Evolutionary conservation across 2,888 invertebrate species (phyloP), one percentile per base, ranked within the genome.

Genomic region (Drosophila lacicola): DNA sequence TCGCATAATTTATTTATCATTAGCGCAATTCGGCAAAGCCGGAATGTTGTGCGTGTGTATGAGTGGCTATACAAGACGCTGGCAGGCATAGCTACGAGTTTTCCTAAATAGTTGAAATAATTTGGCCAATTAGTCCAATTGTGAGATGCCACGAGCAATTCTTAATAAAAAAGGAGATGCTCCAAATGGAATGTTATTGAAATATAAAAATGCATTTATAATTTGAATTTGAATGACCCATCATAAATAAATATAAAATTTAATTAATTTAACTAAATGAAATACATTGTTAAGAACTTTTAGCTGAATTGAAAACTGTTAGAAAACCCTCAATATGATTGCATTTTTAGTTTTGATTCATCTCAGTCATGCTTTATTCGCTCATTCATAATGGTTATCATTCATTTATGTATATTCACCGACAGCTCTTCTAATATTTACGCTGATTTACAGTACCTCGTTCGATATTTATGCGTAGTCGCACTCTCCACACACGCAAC

Each of bases 1-100:
- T 66, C 75, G 82, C 80, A 84, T 84, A 86, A 84, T 88, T 88
- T 84, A 88, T 84, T 84, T 84, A 88, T 84, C 83, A 88, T 84
- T 84, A 88, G 88, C 83, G 80, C 69, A 85, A 84, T 84, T 88
- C 80, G 88, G 80, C 71, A 66, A 67, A 57, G 70, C 51, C 45
- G 80, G 65, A 82, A 82, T 81, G 65, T 39, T 70, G 34, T 53
- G 36, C 33, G 50, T 49, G 42, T 34, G 21, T 45, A 17, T 29
- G 63, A 41, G 70, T 37, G 45, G 4, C 46, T 33, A 19, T 33
- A 46, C 45, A 72, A 78, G 69, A 71, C 44, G 61, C 58, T 53
- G 61, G 53, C 45, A 34, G 49, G 60, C 79, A 69, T 64, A 67
- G 49, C 58, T 69, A 51, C 45, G 54, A 57, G 58, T 53, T 79